Percentiles rank a stretch among this genome's conserved stretches.
Evolutionary conservation across 2,113 vertebrate species (phyloP).

Genomic region (Macroglossus sobrinus): DNA sequence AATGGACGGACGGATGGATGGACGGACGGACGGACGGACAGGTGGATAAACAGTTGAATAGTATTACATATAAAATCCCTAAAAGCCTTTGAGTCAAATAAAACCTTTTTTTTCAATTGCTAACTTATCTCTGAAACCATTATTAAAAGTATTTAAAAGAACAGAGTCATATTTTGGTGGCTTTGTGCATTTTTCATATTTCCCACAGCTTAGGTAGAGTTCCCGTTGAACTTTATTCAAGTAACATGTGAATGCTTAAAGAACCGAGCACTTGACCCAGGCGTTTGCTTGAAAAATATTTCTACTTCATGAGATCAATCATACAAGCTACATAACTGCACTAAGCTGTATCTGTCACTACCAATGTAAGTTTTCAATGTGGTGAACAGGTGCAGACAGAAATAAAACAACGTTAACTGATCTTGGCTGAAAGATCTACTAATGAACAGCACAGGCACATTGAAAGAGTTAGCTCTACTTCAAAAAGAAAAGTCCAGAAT

Average conservation of each 20-base stretch:
- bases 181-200: background rate
- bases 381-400: constrained; percentile 73
- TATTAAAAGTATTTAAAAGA: background rate
- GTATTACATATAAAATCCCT: background rate
- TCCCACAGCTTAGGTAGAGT: background rate
- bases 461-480: constrained; percentile 8
- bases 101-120: background rate
- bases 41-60: background rate
- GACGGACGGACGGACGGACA: too few species aligned
- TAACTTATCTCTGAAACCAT: constrained; percentile 13
- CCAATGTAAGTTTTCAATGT: constrained; percentile 64
- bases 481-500: constrained; percentile 8
- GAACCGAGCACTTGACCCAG: background rate
- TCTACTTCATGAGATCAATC: constrained; percentile 20
- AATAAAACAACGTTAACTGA: constrained; percentile 72
- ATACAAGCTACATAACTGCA: constrained; percentile 38
- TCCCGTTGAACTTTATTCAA: background rate
- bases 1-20: background rate
- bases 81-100: background rate
- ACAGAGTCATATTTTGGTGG: background rate
- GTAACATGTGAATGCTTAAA: background rate
- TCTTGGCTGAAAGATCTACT: constrained; percentile 43
- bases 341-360: constrained; percentile 60
- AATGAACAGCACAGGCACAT: background rate
- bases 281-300: constrained; percentile 5